phyloP scores from a whole-genome alignment of 1,140 invertebrate species.

The Drosophila sp. region DNA sequence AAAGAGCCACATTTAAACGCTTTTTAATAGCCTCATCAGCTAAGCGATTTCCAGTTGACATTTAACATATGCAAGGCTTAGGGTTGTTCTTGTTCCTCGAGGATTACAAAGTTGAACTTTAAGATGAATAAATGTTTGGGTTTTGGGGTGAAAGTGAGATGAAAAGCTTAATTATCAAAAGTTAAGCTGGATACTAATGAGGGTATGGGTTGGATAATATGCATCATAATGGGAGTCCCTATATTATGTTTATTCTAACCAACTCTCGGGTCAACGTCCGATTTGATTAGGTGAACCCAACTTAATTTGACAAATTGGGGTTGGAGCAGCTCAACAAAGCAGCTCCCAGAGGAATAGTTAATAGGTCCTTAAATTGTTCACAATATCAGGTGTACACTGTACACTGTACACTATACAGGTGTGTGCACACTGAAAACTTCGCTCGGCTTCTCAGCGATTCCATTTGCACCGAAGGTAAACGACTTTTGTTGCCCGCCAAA shows the following conservation, averaged over 20 bases:
- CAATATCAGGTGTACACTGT: background rate
- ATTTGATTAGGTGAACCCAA: constrained; percentile 43
- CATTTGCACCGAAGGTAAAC: constrained; percentile 42
- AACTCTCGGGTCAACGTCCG: constrained; percentile 51
- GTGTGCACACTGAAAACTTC: constrained; percentile 1
- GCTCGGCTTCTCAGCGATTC: background rate
- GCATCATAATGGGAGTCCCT: background rate
- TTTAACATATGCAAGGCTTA: constrained; percentile 14
- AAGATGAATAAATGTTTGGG: constrained; percentile 42
- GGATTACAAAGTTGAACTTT: constrained; percentile 8
- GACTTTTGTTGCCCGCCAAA: constrained; percentile 50
- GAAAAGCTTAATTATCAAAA: background rate
- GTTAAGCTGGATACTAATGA: constrained; percentile 36
- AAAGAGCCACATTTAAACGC: background rate
- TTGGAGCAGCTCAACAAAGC: constrained; percentile 16
- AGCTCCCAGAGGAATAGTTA: constrained; percentile 27
- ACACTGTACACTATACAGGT: constrained; percentile 10
- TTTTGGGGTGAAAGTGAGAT: constrained; percentile 27
- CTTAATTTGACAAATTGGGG: constrained; percentile 52
- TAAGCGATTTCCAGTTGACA: constrained; percentile 16
- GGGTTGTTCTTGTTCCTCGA: background rate
- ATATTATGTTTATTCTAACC: background rate
- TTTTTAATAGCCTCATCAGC: constrained; percentile 19
- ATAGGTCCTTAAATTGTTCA: constrained; percentile 25
- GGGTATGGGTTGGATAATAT: constrained; percentile 28